Conservation (phyloP, 2,797 vertebrate genomes). For the Distichodus sexfasciatus region DNA sequence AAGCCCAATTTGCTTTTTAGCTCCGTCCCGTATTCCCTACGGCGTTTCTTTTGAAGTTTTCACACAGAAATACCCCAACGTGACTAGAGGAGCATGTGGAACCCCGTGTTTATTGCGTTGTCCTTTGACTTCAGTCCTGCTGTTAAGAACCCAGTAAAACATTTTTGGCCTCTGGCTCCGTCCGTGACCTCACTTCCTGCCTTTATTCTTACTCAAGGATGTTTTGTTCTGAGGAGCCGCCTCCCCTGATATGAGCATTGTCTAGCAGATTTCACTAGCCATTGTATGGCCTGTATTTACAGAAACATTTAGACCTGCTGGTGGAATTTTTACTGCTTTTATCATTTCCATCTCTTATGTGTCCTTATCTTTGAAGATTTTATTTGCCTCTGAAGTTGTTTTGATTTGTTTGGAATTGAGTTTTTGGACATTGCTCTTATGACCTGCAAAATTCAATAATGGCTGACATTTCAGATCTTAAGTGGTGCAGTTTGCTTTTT, state of each 20-base stretch:
- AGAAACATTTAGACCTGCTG: conserved; percentile 1
- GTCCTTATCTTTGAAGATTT: neutral
- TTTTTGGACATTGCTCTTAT: no score
- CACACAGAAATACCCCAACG: neutral
- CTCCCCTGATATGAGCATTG: conserved; percentile 23
- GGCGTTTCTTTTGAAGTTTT: neutral
- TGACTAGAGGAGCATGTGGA: neutral
- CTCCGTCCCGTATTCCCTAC: neutral
- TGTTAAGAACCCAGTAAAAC: conserved; percentile 36
- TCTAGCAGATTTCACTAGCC: neutral
- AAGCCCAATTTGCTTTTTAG: neutral
- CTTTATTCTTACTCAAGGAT: conserved; percentile 44
- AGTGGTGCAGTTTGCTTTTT: no score
- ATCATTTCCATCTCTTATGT: neutral
- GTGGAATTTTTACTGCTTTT: neutral
- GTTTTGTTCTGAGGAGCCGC: conserved; percentile 36
- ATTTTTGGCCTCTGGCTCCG: conserved; percentile 39
- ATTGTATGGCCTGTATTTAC: neutral
- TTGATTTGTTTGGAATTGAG: no score
- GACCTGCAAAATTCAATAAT: no score
- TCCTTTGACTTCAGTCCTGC: conserved; percentile 6
- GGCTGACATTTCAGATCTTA: no score
- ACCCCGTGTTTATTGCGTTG: neutral
- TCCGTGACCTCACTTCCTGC: conserved; percentile 46
- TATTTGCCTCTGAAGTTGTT: no score